Conservation (phyloP, 1,140 invertebrate genomes). For the Hermetia illucens region DNA sequence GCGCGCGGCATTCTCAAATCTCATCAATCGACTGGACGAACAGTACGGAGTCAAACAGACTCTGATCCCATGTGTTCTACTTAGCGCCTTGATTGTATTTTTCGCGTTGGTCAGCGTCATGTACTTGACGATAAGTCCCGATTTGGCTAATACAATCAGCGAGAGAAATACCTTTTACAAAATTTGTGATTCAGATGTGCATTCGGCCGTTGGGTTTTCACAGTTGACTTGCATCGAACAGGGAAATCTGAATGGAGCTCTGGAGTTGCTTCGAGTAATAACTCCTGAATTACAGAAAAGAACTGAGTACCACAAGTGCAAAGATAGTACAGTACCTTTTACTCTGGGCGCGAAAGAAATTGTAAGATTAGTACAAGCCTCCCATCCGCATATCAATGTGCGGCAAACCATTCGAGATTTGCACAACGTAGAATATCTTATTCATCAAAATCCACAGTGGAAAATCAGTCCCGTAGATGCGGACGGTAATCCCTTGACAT, state of each 20-base stretch:
- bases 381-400: slow-evolving; percentile 13
- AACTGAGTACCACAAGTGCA: slow-evolving; percentile 42
- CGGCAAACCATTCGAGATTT: slow-evolving; percentile 40
- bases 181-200: slow-evolving; percentile 3
- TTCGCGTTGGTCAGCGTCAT: slow-evolving; percentile 47
- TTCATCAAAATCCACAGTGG: slow-evolving; percentile 55
- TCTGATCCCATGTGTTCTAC: slow-evolving; percentile 45
- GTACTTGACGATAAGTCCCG: slow-evolving; percentile 42
- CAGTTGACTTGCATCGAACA: slow-evolving; percentile 10
- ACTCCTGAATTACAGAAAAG: slow-evolving; percentile 40
- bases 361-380: slow-evolving; percentile 22
- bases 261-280: slow-evolving; percentile 41
- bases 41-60: slow-evolving; percentile 36
- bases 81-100: slow-evolving; percentile 44
- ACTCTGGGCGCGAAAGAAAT: slow-evolving; percentile 43
- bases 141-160: slow-evolving; percentile 10
- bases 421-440: slow-evolving; percentile 48
- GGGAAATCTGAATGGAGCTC: slow-evolving; percentile 39
- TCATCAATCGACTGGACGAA: slow-evolving; percentile 10
- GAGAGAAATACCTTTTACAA: slow-evolving; percentile 4
- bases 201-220: background rate
- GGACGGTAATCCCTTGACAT: slow-evolving; percentile 14
- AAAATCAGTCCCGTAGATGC: slow-evolving; percentile 42
- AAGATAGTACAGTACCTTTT: slow-evolving; percentile 30
- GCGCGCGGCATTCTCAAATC: slow-evolving; percentile 1